Percentiles rank a stretch among this genome's conserved stretches.
Conservation (phyloP, 2,797 vertebrate species). For the Sphenodon punctatus region DNA sequence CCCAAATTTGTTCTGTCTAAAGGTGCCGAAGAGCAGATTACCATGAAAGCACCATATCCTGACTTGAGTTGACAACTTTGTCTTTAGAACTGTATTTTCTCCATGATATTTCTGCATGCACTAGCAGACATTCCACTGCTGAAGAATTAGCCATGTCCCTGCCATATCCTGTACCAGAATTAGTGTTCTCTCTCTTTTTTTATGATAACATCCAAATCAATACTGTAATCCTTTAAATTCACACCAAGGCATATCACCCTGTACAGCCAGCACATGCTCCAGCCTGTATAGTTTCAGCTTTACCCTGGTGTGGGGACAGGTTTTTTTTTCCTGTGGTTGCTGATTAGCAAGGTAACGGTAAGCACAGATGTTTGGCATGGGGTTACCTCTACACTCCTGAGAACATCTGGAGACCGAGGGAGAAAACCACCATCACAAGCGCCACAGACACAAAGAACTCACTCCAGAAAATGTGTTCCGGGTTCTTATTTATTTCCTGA, state of each 20-base stretch:
- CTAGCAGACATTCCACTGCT: background rate
- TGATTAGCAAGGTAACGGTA: background rate
- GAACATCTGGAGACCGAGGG: background rate
- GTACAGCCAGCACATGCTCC: background rate
- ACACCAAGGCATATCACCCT: no score
- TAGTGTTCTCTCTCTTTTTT: background rate
- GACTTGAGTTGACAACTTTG: background rate
- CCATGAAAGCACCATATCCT: background rate
- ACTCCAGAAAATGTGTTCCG: background rate
- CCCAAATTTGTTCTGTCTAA: no score
- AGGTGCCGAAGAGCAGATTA: background rate
- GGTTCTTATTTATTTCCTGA: constrained; percentile 49
- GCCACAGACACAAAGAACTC: background rate
- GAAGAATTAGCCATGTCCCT: background rate
- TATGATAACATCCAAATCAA: background rate
- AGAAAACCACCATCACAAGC: background rate
- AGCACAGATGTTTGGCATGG: background rate
- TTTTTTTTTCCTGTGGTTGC: background rate
- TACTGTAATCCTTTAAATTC: background rate
- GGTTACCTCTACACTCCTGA: background rate
- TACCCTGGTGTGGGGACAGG: background rate
- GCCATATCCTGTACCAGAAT: background rate
- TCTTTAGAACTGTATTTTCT: background rate
- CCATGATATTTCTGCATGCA: background rate
- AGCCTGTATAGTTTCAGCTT: background rate